These are phyloP conservation scores for Phyllotreta cruciferae DNA, from an alignment of 2,888 invertebrate genomes.

Conservation along the genomic window DNA sequence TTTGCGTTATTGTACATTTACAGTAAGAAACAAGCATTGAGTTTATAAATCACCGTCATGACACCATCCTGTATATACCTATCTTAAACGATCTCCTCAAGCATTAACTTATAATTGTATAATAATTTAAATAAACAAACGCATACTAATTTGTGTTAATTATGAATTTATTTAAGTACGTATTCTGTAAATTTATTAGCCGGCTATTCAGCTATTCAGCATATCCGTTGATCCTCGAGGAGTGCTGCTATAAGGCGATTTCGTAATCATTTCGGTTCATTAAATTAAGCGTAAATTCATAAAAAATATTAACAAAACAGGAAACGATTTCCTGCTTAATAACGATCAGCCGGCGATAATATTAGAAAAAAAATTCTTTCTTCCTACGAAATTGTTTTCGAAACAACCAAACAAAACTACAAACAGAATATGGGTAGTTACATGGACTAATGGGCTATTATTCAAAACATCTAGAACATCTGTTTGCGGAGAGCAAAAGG, in stretches of 20 bases:
- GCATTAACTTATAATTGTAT: conserved; percentile 20
- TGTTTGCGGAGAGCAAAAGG: conserved; percentile 44
- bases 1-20: too few relatives aligned
- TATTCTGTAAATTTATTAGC: neutral
- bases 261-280: too few relatives aligned
- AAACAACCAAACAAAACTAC: conserved; percentile 22
- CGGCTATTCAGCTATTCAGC: too few relatives aligned
- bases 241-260: too few relatives aligned
- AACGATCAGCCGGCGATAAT: too few relatives aligned
- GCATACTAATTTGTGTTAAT: conserved; percentile 48
- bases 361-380: neutral
- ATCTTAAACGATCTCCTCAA: conserved; percentile 10
- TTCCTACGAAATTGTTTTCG: neutral
- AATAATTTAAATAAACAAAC: conserved; percentile 34
- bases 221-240: too few relatives aligned
- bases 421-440: conserved; percentile 29
- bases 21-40: too few relatives aligned
- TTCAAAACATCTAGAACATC: conserved; percentile 49
- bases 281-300: too few relatives aligned
- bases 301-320: too few relatives aligned
- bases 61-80: neutral
- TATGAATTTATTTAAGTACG: conserved; percentile 27
- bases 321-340: too few relatives aligned
- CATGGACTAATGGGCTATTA: conserved; percentile 48
- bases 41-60: too few relatives aligned